Percentiles rank a stretch among this genome's conserved stretches.
Evolutionary conservation across 2,113 vertebrate species (phyloP).

Genomic region (Neotragus pygmaeus): DNA sequence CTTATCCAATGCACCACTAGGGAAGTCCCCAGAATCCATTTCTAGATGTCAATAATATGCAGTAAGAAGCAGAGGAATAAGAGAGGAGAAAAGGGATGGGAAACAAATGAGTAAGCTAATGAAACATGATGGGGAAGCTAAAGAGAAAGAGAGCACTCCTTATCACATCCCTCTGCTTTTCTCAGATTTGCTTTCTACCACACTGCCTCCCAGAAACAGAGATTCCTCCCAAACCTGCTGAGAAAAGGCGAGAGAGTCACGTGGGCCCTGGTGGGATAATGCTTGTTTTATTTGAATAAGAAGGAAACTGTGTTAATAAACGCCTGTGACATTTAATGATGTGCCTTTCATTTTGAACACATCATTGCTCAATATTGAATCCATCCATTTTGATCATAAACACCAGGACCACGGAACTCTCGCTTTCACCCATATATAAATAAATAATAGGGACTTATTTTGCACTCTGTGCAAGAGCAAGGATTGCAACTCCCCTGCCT

Average conservation of each 20-base stretch:
- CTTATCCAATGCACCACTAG: background rate
- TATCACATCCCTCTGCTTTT: background rate
- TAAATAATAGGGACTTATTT: conserved; percentile 16
- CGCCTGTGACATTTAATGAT: conserved; percentile 89
- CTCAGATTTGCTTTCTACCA: background rate
- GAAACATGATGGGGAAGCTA: background rate
- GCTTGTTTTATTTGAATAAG: conserved; percentile 80
- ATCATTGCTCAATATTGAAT: conserved; percentile 93
- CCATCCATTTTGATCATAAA: conserved; percentile 91
- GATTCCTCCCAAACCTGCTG: background rate
- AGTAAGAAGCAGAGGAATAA: background rate
- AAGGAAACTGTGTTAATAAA: conserved; percentile 88
- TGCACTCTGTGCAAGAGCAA: background rate
- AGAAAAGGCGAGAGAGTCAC: background rate
- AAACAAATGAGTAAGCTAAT: background rate
- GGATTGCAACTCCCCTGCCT: background rate
- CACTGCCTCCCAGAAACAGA: conserved; percentile 24
- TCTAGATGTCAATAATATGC: background rate
- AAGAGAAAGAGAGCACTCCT: background rate
- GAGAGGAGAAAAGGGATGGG: background rate
- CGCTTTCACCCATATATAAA: conserved; percentile 79
- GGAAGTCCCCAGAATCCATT: background rate
- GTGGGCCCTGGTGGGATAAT: conserved; percentile 78
- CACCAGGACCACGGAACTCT: conserved; percentile 78
- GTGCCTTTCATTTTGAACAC: conserved; percentile 90